Evolutionary conservation across 2,888 invertebrate species (phyloP).

Genomic region (Catocala fraxini): DNA sequence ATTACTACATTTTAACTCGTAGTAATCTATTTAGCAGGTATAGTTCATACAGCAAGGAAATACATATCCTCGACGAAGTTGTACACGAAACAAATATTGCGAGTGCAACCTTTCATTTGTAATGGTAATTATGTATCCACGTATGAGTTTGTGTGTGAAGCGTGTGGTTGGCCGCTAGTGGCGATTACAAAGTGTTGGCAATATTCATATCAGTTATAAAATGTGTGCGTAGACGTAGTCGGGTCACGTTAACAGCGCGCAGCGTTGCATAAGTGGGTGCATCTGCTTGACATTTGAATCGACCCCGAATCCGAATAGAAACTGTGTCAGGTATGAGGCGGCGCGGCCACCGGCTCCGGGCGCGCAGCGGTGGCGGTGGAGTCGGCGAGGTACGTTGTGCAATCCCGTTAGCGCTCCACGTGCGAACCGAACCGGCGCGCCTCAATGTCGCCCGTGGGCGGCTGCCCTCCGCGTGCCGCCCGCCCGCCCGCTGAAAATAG

Average conservation of each 20-base stretch:
- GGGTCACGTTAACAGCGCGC: constrained; percentile 72
- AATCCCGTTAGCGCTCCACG: constrained; percentile 85
- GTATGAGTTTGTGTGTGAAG: not conserved
- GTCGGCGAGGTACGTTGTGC: constrained; percentile 79
- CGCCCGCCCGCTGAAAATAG: constrained; percentile 73
- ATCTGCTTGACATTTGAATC: constrained; percentile 87
- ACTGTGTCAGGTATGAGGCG: constrained; percentile 85
- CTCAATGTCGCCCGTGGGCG: constrained; percentile 85
- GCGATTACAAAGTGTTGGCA: constrained; percentile 18
- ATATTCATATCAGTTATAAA: constrained; percentile 54
- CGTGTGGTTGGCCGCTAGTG: not conserved
- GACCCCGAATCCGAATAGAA: constrained; percentile 88
- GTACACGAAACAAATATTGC: constrained; percentile 16
- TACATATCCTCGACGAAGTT: constrained; percentile 12
- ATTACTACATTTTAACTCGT: not conserved
- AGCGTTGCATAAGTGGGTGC: constrained; percentile 85
- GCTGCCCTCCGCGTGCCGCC: constrained; percentile 63
- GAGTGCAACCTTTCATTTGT: constrained; percentile 25
- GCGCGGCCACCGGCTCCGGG: constrained; percentile 63
- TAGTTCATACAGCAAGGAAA: constrained; percentile 5
- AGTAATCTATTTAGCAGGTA: not conserved
- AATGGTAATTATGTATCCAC: constrained; percentile 19
- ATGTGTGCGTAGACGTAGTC: constrained; percentile 61
- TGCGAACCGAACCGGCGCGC: constrained; percentile 82
- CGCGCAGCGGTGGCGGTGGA: constrained; percentile 47